phyloP scores from a whole-genome alignment of 2,113 vertebrate species.

The Felis catus region DNA sequence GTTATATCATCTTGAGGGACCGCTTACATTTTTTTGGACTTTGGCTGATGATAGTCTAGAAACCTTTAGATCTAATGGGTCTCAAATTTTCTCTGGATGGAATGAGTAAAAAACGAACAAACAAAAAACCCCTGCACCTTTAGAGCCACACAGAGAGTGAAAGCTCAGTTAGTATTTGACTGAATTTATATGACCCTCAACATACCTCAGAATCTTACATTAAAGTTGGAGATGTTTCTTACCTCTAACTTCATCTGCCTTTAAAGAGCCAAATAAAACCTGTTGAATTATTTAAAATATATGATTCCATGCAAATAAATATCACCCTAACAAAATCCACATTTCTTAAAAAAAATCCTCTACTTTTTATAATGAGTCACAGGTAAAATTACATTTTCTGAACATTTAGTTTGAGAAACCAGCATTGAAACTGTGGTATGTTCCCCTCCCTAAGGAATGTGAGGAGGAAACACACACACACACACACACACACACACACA shows the following conservation, averaged over 20 bases:
- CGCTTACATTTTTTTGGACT: neutral
- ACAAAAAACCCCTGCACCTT: neutral
- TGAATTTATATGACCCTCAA: neutral
- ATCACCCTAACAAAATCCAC: neutral
- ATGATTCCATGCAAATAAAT: neutral
- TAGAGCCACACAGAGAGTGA: neutral
- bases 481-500: too few relatives aligned
- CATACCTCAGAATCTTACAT: neutral
- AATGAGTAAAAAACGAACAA: neutral
- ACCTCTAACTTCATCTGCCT: neutral
- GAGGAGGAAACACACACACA: too few relatives aligned
- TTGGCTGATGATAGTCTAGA: neutral
- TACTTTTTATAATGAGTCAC: neutral
- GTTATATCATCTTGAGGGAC: neutral
- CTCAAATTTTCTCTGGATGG: neutral
- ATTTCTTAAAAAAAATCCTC: neutral
- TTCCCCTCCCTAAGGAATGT: too few relatives aligned
- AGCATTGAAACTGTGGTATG: neutral
- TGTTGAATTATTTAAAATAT: conserved; percentile 32
- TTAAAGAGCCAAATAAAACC: neutral
- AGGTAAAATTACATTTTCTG: neutral
- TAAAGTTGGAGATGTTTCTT: conserved; percentile 25
- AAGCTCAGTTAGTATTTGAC: neutral
- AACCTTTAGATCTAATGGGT: neutral
- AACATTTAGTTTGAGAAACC: neutral